Percentiles rank a stretch among this genome's conserved stretches.
Evolutionary conservation across 2,888 invertebrate species (phyloP).

Genomic region (Micropterix aruncella): DNA sequence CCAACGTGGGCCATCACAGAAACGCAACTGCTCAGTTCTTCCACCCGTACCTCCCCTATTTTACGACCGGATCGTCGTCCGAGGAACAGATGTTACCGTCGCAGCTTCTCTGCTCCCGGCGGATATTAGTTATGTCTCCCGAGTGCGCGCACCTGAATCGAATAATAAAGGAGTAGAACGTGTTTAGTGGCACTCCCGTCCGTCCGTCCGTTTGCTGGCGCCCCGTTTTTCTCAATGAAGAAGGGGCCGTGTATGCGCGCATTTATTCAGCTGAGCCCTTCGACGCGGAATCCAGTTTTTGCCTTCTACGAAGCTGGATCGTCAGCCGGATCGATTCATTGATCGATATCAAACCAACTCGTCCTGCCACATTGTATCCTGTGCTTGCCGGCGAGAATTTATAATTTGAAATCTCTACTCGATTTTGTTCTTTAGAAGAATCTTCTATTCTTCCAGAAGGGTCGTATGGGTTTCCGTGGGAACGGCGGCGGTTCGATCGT

Average conservation of each 20-base stretch:
- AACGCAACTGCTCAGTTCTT: slow-evolving; percentile 26
- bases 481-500: background rate
- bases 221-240: background rate
- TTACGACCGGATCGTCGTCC: slow-evolving; percentile 23
- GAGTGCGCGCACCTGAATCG: background rate
- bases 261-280: background rate
- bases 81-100: slow-evolving; percentile 9
- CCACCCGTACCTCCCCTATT: too few relatives aligned
- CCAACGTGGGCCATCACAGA: slow-evolving; percentile 27
- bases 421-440: too few relatives aligned
- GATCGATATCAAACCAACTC: background rate
- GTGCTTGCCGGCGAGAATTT: background rate
- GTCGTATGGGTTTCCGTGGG: too few relatives aligned
- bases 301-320: background rate
- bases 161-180: background rate
- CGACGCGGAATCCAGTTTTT: background rate
- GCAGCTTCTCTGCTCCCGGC: slow-evolving; percentile 13
- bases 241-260: background rate
- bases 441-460: too few relatives aligned
- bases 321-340: background rate
- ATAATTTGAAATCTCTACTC: background rate
- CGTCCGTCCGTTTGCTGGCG: background rate
- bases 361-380: background rate
- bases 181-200: background rate
- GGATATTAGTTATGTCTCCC: background rate